phyloP scores from a whole-genome alignment of 1,140 invertebrate genomes.

The Drosophila prosaltans region DNA sequence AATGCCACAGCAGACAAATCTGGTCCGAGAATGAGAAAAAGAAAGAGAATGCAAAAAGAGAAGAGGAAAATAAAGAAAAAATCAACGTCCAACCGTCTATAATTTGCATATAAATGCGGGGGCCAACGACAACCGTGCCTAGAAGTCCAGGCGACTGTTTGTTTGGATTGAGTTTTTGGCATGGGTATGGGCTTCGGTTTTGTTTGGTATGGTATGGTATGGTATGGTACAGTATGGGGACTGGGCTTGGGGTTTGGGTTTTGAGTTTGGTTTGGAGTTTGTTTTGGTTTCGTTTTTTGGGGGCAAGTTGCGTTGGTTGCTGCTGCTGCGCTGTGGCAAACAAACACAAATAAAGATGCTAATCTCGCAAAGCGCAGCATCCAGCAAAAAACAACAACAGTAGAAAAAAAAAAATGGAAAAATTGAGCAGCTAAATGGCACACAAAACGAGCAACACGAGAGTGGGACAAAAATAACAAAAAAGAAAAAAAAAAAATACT shows the following conservation, averaged over 20 bases:
- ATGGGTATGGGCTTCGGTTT: constrained; percentile 30
- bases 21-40: constrained; percentile 30
- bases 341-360: constrained; percentile 82
- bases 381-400: constrained; percentile 17
- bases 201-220: constrained; percentile 50
- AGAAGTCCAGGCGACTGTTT: constrained; percentile 46
- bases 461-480: constrained; percentile 7
- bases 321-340: constrained; percentile 56
- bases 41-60: constrained; percentile 37
- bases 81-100: constrained; percentile 73
- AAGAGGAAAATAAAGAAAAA: constrained; percentile 31
- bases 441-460: constrained; percentile 51
- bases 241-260: constrained; percentile 17
- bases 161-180: constrained; percentile 40
- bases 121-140: constrained; percentile 48
- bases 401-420: constrained; percentile 27
- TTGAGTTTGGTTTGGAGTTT: constrained; percentile 7
- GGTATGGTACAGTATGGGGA: not conserved
- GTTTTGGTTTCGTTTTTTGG: constrained; percentile 14
- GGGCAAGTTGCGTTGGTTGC: constrained; percentile 22
- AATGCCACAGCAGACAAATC: constrained; percentile 74
- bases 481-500: no score
- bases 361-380: constrained; percentile 73
- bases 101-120: constrained; percentile 80
- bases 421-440: constrained; percentile 63